These are phyloP conservation scores for Plemyria rubiginata DNA, from an alignment of 2,888 invertebrate species.

Conservation along the genomic window DNA sequence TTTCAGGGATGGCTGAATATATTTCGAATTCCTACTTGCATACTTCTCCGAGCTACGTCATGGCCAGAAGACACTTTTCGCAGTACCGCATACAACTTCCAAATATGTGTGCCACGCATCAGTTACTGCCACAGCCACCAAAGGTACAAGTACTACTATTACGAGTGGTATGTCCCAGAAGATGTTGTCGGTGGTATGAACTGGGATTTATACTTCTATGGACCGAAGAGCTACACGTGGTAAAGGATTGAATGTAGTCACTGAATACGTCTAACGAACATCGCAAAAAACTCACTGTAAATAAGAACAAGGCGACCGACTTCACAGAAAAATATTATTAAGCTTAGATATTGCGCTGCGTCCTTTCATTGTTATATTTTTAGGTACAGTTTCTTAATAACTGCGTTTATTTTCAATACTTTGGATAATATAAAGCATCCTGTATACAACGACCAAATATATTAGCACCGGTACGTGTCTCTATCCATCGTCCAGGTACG, in stretches of 20 bases:
- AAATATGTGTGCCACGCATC: constrained; percentile 66
- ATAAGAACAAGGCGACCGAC: no score
- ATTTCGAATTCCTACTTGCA: constrained; percentile 65
- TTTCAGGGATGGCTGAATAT: constrained; percentile 66
- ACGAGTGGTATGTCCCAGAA: constrained; percentile 62
- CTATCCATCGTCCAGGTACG: constrained; percentile 52
- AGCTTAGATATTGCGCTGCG: no score
- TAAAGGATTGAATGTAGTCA: constrained; percentile 2
- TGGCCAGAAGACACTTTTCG: constrained; percentile 52
- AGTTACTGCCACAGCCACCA: constrained; percentile 52
- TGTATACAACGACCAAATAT: constrained; percentile 50
- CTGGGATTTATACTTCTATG: constrained; percentile 62
- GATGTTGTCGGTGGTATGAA: constrained; percentile 48
- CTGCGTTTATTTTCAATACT: neutral
- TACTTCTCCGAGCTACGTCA: constrained; percentile 52
- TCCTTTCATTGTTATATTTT: no score
- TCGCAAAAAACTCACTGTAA: neutral
- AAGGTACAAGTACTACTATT: constrained; percentile 57
- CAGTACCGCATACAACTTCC: constrained; percentile 60
- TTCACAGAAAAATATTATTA: no score
- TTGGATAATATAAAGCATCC: constrained; percentile 25
- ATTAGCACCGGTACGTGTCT: constrained; percentile 57
- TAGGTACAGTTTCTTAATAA: no score
- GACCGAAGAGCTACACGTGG: constrained; percentile 48
- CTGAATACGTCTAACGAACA: no score